These are phyloP conservation scores for Hyposmocoma kahamanoa DNA, from an alignment of 1,140 invertebrate species.

Conservation along the genomic window DNA sequence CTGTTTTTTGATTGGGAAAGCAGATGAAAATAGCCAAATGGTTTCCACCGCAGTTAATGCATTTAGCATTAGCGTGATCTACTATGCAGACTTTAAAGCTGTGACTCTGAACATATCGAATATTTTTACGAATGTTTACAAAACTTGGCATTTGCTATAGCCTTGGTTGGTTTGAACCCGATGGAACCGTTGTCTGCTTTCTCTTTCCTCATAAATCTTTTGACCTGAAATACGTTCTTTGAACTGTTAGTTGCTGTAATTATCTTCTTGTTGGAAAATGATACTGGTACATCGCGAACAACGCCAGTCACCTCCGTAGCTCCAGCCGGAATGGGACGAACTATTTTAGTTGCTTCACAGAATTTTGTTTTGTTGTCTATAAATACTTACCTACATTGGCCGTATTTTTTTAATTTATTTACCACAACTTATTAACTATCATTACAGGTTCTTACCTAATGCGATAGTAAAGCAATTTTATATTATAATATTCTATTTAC, in stretches of 20 bases:
- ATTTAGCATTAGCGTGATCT: slow-evolving; percentile 6
- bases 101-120: slow-evolving; percentile 19
- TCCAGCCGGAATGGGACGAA: slow-evolving; percentile 5
- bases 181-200: neutral
- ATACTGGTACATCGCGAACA: neutral
- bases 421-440: no score
- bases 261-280: slow-evolving; percentile 7
- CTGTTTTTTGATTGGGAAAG: slow-evolving; percentile 16
- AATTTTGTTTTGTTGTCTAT: slow-evolving; percentile 7
- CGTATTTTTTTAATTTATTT: no score
- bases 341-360: neutral
- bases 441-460: no score
- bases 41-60: slow-evolving; percentile 16
- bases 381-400: no score
- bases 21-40: slow-evolving; percentile 16
- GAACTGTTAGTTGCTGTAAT: neutral
- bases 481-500: no score
- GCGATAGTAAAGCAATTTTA: no score
- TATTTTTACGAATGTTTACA: slow-evolving; percentile 21
- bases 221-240: slow-evolving; percentile 4
- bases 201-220: slow-evolving; percentile 4
- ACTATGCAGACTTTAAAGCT: slow-evolving; percentile 13
- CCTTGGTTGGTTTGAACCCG: neutral
- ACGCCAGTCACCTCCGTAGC: slow-evolving; percentile 8
- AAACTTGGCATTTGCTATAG: slow-evolving; percentile 14